These are phyloP conservation scores for Plagodis pulveraria DNA, from an alignment of 2,888 invertebrate genomes.

Conservation along the genomic window DNA sequence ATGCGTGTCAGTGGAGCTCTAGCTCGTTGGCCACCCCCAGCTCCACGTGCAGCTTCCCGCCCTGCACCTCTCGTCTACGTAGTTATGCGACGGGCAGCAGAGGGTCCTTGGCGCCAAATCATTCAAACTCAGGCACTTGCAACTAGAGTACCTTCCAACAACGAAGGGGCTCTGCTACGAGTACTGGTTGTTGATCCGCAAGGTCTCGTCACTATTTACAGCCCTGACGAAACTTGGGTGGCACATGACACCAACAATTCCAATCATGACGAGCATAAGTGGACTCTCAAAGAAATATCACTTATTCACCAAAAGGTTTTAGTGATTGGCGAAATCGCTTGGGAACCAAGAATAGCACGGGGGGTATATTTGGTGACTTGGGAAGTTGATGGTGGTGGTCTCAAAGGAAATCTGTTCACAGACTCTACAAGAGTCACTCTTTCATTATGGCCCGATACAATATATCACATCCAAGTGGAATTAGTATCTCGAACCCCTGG, in stretches of 20 bases:
- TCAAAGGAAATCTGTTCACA: constrained; percentile 92
- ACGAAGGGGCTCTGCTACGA: constrained; percentile 87
- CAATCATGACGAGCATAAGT: constrained; percentile 79
- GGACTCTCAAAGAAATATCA: constrained; percentile 88
- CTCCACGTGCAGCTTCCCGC: constrained; percentile 83
- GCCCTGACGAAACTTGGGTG: constrained; percentile 86
- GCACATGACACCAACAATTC: constrained; percentile 83
- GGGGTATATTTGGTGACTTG: constrained; percentile 92
- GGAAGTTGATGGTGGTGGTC: constrained; percentile 93
- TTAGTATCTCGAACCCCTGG: constrained; percentile 86
- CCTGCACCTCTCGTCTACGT: constrained; percentile 88
- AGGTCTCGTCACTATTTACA: constrained; percentile 89
- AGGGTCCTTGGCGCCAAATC: constrained; percentile 87
- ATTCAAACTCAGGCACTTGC: constrained; percentile 87
- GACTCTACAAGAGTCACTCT: constrained; percentile 92
- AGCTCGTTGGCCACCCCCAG: constrained; percentile 87
- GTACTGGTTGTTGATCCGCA: constrained; percentile 89
- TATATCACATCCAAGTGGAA: constrained; percentile 92
- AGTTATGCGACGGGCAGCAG: constrained; percentile 87
- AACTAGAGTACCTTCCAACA: constrained; percentile 87
- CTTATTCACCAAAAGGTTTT: constrained; percentile 89
- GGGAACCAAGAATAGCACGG: constrained; percentile 88
- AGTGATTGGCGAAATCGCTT: constrained; percentile 89
- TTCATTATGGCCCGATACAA: constrained; percentile 92
- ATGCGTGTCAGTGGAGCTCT: constrained; percentile 86